Base-by-base conservation (phyloP, 2,113 vertebrate genomes). In the Etheostoma spectabile region DNA sequence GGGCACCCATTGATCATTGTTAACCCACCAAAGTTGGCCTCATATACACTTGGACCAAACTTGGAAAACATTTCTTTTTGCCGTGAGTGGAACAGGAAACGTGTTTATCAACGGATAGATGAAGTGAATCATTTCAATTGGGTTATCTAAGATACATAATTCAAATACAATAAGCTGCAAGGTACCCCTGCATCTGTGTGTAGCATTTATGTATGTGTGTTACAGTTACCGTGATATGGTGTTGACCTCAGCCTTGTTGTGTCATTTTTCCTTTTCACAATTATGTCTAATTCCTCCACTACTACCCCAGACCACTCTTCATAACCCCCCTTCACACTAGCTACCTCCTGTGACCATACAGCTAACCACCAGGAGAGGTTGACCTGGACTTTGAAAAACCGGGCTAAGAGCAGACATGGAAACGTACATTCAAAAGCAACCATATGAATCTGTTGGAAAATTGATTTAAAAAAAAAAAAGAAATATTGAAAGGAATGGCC, bases 331-430 rank as follows among this genome's bases (percentile, higher is more conserved):
- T 48, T 79, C 86, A 86, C 85, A 90, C 88, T 82, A 90, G 89
- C 94, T 95, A 95, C 94, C 93, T 95, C 95, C 93, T 90, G 92
- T 91, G 86, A 93, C 84, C 91, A 90, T 87, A 91, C 90, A 93
- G 93, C 91, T 89, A 92, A 89, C 84, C 90, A 90, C 92, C 88
- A 90, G 90, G 93, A 93, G 87, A 89, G 72, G 74, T 82, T 90
- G 79, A 90, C 92, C 90, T 93, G 93, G 90, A 91, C 86, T 92
- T 88, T 88, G 82, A 93, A 90, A 93, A 92, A 82, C 87, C 79
- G 85, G 88, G 88, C 80, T 71, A 48, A 89, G 70, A 79, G 90
- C 91, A 93, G 93, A 92, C 90, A 83, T 76, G 89, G 91, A 87
- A 59, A 79, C 45, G 70, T 73, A 85, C 52, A 56, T 48, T 57